Evolutionary conservation across 1,140 invertebrate species (phyloP), one percentile per base, ranked within the genome.

Genomic region (Pemphigus obesinymphae): DNA sequence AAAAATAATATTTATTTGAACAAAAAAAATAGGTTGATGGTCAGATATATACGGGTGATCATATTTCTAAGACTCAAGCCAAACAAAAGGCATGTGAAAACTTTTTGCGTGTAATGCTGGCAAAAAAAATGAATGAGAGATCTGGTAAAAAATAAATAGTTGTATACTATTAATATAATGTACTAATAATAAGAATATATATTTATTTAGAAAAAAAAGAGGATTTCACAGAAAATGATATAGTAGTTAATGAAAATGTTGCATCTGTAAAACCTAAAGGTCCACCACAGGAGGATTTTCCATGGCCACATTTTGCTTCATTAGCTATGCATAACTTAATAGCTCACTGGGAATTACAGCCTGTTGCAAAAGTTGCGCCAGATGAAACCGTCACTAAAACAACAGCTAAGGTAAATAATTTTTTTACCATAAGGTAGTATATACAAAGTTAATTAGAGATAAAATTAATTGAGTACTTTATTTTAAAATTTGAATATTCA

Each of bases 261-360:
- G 17, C 6, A 17, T 7, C 58, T 0, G 1, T 37, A n/a, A 80
- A 61, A 80, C n/a, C 76, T 26, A 55, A 80, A 80, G 55, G 55
- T 17, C 76, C 34, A 31, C 76, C 37, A 13, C 23, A 43, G 5
- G 76, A 80, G 31, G 76, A 80, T 61, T 80, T 80, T 3, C 76
- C 76, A n/a, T 80, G 76, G 76, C 76, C 55, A 63, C 76, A 61
- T 80, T 80, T 80, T 34, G 76, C 55, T 45, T 80, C 76, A 45
- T 63, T 80, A 15, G 76, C 76, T 43, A 80, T 80, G 76, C 76
- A 80, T 45, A 80, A 80, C 29, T 80, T 80, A n/a, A 80, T 80
- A 29, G 8, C 23, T 45, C 76, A 80, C 11, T 80, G 76, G 76
- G 76, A 80, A 5, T 20, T 80, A 29, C 76, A 43, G 0, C 53